phyloP scores from a whole-genome alignment of 2,797 vertebrate species.

The Pseudochaenichthys georgianus region DNA sequence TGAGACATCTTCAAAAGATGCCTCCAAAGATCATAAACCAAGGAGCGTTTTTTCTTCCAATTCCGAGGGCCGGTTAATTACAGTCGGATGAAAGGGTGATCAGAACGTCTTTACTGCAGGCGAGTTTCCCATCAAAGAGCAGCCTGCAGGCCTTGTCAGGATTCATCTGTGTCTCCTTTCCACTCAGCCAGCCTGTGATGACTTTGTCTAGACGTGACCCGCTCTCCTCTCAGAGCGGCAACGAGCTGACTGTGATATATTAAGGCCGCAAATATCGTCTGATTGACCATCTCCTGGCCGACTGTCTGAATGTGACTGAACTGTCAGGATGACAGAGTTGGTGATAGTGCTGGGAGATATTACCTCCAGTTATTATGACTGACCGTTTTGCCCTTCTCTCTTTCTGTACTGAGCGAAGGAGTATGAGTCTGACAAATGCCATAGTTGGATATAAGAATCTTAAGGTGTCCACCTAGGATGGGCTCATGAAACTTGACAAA shows the following conservation, averaged over 20 bases:
- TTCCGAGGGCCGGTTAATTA: conserved; percentile 54
- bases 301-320: conserved; percentile 23
- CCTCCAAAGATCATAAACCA: conserved; percentile 33
- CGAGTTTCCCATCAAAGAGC: conserved; percentile 53
- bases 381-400: conserved; percentile 4
- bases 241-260: conserved; percentile 57
- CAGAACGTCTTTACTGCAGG: conserved; percentile 52
- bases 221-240: conserved; percentile 34
- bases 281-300: conserved; percentile 56
- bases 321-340: conserved; percentile 38
- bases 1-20: conserved; percentile 33
- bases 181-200: conserved; percentile 45
- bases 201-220: conserved; percentile 64
- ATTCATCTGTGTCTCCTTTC: conserved; percentile 65
- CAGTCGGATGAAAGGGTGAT: conserved; percentile 68
- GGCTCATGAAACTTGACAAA: no score
- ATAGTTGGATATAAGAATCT: neutral
- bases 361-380: conserved; percentile 10
- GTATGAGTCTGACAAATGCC: neutral
- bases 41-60: conserved; percentile 42
- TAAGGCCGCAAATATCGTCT: conserved; percentile 47
- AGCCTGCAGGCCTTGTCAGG: conserved; percentile 62
- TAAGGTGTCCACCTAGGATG: neutral
- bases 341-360: conserved; percentile 24
- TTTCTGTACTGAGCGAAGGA: neutral